Evolutionary conservation across 1,140 invertebrate genomes (phyloP).

Genomic region (Nylanderia fulva): DNA sequence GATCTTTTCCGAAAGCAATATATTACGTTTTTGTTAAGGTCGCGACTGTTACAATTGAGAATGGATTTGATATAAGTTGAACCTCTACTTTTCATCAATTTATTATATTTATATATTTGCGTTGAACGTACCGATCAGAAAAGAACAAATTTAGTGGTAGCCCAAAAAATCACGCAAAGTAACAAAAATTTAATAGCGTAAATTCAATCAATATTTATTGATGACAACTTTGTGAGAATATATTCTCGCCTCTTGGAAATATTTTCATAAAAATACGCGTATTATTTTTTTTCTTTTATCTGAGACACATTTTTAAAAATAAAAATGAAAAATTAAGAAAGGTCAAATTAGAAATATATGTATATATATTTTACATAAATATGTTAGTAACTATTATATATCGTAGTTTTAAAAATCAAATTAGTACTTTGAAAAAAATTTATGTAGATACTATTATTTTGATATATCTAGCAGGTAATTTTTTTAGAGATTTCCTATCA

Average conservation of each 20-base stretch:
- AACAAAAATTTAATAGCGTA: background rate
- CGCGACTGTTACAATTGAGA: background rate
- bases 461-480: background rate
- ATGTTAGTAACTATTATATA: background rate
- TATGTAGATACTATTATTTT: background rate
- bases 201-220: background rate
- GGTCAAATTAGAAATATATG: conserved; percentile 22
- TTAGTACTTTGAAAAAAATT: background rate
- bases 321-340: conserved; percentile 19
- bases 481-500: background rate
- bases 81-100: background rate
- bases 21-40: too few relatives aligned
- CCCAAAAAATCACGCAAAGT: background rate
- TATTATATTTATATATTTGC: background rate
- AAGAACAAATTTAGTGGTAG: background rate
- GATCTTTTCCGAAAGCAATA: conserved; percentile 5
- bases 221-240: background rate
- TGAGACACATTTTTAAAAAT: conserved; percentile 1
- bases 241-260: background rate
- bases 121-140: background rate
- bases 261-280: conserved; percentile 15
- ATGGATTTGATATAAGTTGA: background rate
- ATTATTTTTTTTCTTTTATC: conserved; percentile 3
- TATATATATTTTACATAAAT: background rate
- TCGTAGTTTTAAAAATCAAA: background rate